Evolutionary conservation across 2,888 invertebrate genomes (phyloP).

Genomic region (Iselma pallidipennis): DNA sequence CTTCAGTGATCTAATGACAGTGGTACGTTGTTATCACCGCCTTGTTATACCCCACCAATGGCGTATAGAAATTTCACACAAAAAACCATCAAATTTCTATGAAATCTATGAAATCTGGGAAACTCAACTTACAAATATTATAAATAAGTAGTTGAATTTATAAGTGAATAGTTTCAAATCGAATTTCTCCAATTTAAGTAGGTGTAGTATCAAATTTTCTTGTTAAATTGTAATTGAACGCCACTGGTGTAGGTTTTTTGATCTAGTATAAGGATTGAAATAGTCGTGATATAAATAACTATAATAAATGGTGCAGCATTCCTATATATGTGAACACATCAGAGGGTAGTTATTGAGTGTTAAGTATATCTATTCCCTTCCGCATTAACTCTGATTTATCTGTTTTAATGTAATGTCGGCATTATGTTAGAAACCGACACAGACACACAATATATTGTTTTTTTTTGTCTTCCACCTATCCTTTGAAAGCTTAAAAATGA

Average conservation of each 20-base stretch:
- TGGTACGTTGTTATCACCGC: slow-evolving; percentile 43
- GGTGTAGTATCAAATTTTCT: neutral
- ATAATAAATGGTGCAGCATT: slow-evolving; percentile 48
- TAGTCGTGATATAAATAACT: slow-evolving; percentile 45
- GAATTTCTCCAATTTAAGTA: neutral
- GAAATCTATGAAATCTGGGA: too few relatives aligned
- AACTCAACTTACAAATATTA: too few relatives aligned
- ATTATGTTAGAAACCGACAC: too few relatives aligned
- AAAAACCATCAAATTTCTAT: neutral
- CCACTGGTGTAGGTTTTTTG: slow-evolving; percentile 12
- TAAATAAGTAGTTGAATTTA: too few relatives aligned
- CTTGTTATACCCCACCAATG: slow-evolving; percentile 43
- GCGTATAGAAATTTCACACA: too few relatives aligned
- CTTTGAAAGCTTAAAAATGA: too few relatives aligned
- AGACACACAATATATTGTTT: too few relatives aligned
- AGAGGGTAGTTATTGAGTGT: slow-evolving; percentile 46
- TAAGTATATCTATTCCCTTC: slow-evolving; percentile 44
- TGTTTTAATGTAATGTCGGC: slow-evolving; percentile 14
- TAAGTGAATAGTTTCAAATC: neutral
- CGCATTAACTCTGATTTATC: slow-evolving; percentile 44
- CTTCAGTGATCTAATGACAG: slow-evolving; percentile 47
- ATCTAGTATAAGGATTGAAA: slow-evolving; percentile 18
- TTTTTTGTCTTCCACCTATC: too few relatives aligned
- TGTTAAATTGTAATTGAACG: slow-evolving; percentile 10
- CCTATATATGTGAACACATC: slow-evolving; percentile 35